A percentile compares a stretch with the other conserved stretches of the same genome.
phyloP scores from a whole-genome alignment of 1,140 invertebrate species.

The Macrobrachium rosenbergii region DNA sequence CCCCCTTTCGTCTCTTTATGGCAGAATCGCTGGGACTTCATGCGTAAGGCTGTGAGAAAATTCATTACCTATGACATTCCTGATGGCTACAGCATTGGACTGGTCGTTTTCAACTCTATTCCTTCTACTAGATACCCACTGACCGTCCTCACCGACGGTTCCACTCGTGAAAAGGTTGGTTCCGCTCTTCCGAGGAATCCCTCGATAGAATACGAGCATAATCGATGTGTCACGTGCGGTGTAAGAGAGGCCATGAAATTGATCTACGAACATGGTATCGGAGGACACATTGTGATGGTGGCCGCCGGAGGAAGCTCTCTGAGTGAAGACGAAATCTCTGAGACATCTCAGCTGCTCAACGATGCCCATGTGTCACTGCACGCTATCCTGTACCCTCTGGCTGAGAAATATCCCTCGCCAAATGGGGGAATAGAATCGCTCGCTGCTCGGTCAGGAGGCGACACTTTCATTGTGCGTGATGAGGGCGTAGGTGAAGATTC shows the following conservation, averaged over 20 bases:
- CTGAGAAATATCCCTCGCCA: slow-evolving; percentile 58
- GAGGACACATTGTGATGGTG: slow-evolving; percentile 59
- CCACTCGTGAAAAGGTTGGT: slow-evolving; percentile 62
- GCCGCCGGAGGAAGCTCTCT: slow-evolving; percentile 48
- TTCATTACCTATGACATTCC: slow-evolving; percentile 71
- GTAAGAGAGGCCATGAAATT: slow-evolving; percentile 54
- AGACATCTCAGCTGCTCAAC: slow-evolving; percentile 34
- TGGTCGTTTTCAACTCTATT: slow-evolving; percentile 63
- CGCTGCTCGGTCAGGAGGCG: slow-evolving; percentile 54
- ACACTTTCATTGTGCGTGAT: slow-evolving; percentile 60
- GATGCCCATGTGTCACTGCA: slow-evolving; percentile 54
- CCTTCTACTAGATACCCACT: slow-evolving; percentile 61
- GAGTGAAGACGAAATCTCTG: slow-evolving; percentile 34
- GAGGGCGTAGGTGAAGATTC: slow-evolving; percentile 65
- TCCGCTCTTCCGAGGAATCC: slow-evolving; percentile 65
- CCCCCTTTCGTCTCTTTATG: not conserved
- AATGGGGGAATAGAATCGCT: slow-evolving; percentile 51
- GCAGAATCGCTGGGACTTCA: slow-evolving; percentile 75
- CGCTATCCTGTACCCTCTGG: slow-evolving; percentile 62
- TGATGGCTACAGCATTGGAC: slow-evolving; percentile 68
- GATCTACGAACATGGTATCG: slow-evolving; percentile 31
- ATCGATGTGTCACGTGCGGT: slow-evolving; percentile 60
- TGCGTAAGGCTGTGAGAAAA: slow-evolving; percentile 74
- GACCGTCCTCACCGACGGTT: slow-evolving; percentile 51
- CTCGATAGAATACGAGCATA: slow-evolving; percentile 50